A percentile compares a stretch with the other conserved stretches of the same genome.
Conservation (phyloP, 37 sponge, comb jelly and placozoan species). For the Beroe ovata region DNA sequence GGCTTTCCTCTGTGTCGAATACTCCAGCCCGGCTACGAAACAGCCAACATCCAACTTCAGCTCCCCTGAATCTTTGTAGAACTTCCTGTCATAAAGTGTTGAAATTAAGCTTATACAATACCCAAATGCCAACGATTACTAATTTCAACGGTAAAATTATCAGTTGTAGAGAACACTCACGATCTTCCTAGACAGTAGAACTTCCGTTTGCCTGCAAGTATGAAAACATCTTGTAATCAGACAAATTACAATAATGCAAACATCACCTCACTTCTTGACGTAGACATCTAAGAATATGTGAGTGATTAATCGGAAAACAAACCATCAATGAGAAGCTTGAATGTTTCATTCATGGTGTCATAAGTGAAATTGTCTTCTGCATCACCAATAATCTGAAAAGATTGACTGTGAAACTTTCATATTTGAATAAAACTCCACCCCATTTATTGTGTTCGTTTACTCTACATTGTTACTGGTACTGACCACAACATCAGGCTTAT, state of each 20-base stretch:
- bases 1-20: slow-evolving; percentile 12
- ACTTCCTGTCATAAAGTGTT: slow-evolving; percentile 25
- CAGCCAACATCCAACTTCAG: slow-evolving; percentile 49
- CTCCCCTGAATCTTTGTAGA: slow-evolving; percentile 4
- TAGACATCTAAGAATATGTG: no score
- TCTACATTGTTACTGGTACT: slow-evolving; percentile 4
- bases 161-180: slow-evolving; percentile 9
- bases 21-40: slow-evolving; percentile 58
- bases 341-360: slow-evolving; percentile 17
- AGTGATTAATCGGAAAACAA: not conserved
- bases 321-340: slow-evolving; percentile 38
- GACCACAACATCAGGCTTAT: slow-evolving; percentile 22
- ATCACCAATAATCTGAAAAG: slow-evolving; percentile 40
- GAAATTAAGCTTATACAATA: no score
- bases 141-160: slow-evolving; percentile 12
- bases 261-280: no score
- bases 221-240: no score
- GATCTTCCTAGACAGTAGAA: slow-evolving; percentile 45
- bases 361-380: slow-evolving; percentile 45
- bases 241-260: no score
- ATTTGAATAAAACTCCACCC: no score
- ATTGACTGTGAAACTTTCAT: no score
- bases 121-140: not conserved
- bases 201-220: slow-evolving; percentile 41
- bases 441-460: not conserved